A percentile compares a stretch with the other conserved stretches of the same genome.
These are phyloP conservation scores for Anolis apletophallus DNA, from an alignment of 2,797 vertebrate species.

Conservation along the genomic window DNA sequence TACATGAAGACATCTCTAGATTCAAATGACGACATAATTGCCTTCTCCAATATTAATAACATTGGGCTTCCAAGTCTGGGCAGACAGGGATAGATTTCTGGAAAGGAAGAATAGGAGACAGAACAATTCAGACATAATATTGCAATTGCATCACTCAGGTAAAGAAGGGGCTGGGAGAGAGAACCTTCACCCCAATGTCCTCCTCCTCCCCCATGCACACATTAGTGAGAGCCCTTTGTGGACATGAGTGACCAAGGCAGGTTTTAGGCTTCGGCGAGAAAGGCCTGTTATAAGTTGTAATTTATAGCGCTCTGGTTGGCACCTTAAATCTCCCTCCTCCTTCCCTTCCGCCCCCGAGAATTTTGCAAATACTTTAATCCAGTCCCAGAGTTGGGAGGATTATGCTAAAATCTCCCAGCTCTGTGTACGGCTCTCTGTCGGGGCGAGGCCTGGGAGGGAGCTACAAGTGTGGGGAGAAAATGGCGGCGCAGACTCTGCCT, in stretches of 20 bases:
- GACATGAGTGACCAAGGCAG: slow-evolving; percentile 47
- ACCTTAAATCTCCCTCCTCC: slow-evolving; percentile 9
- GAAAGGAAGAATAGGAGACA: slow-evolving; percentile 36
- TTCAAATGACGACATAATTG: slow-evolving; percentile 81
- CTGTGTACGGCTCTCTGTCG: slow-evolving; percentile 31
- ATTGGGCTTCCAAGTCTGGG: slow-evolving; percentile 72
- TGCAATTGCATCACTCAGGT: slow-evolving; percentile 7
- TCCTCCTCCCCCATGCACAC: no score
- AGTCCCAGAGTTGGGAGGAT: slow-evolving; percentile 63
- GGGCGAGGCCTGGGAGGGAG: slow-evolving; percentile 57
- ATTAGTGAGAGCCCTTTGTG: slow-evolving; percentile 29
- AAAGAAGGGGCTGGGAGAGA: slow-evolving; percentile 16
- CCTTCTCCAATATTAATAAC: slow-evolving; percentile 82
- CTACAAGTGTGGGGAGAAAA: slow-evolving; percentile 73
- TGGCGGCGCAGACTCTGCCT: slow-evolving; percentile 56
- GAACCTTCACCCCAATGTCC: slow-evolving; percentile 31
- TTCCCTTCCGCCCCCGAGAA: slow-evolving; percentile 35
- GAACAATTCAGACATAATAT: slow-evolving; percentile 47
- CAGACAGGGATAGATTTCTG: slow-evolving; percentile 65
- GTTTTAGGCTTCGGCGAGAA: not conserved
- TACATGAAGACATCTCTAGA: slow-evolving; percentile 80
- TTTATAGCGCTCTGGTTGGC: not conserved
- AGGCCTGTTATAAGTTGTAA: slow-evolving; percentile 5
- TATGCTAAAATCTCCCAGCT: slow-evolving; percentile 63
- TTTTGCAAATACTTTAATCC: slow-evolving; percentile 72